Conservation (phyloP, 2,113 vertebrate genomes). For the Clarias batrachus region DNA sequence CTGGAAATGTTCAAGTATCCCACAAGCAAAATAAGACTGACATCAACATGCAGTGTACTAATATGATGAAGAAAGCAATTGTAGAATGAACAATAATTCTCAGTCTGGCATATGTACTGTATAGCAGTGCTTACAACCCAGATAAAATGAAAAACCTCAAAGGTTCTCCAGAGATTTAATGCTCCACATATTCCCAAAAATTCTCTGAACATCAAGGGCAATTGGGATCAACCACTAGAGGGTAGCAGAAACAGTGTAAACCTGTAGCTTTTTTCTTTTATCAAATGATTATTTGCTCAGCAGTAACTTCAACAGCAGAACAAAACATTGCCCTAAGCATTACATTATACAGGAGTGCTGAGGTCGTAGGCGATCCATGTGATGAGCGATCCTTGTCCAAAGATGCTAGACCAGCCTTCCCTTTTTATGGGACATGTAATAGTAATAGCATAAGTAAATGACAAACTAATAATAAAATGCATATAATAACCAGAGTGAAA, state of each 20-base stretch:
- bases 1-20: neutral
- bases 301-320: neutral
- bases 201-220: conserved; percentile 19
- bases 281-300: neutral
- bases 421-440: neutral
- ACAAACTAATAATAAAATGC: neutral
- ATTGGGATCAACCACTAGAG: conserved; percentile 7
- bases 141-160: conserved; percentile 38
- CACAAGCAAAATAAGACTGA: neutral
- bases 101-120: conserved; percentile 16
- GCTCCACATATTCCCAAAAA: conserved; percentile 32
- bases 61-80: neutral
- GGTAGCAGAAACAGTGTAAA: neutral
- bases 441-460: neutral
- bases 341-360: neutral
- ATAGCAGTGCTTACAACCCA: conserved; percentile 43
- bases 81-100: neutral
- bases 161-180: conserved; percentile 35
- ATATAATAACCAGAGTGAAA: conserved; percentile 5
- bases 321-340: neutral
- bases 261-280: neutral
- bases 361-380: neutral
- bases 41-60: neutral
- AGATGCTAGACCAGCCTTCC: neutral
- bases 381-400: neutral